Conservation (phyloP, 1,140 invertebrate species). For the Melitaea cinxia region DNA sequence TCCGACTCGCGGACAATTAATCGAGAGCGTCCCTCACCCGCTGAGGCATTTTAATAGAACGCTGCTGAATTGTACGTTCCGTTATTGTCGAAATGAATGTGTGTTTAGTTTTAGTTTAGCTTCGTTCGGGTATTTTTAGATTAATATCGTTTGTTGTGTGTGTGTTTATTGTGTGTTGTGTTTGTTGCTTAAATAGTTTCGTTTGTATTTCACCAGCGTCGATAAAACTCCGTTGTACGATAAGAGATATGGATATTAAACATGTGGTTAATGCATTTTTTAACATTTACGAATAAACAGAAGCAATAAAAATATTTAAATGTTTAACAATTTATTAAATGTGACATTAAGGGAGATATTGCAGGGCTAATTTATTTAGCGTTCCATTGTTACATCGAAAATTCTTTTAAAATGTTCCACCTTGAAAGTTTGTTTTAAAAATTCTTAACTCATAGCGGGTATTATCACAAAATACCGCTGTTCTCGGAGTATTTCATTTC, state of each 20-base stretch:
- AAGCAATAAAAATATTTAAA: no score
- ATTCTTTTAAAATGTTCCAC: neutral
- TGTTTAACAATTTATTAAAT: no score
- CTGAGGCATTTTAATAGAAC: constrained; percentile 5
- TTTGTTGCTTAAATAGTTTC: no score
- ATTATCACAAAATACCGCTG: neutral
- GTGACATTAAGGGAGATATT: no score
- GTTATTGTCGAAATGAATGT: constrained; percentile 4
- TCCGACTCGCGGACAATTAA: constrained; percentile 6
- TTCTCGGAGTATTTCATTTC: constrained; percentile 19
- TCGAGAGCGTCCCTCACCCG: neutral
- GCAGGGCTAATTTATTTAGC: no score
- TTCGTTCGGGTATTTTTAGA: constrained; percentile 2
- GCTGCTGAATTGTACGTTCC: neutral
- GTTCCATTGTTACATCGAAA: no score
- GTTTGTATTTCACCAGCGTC: no score
- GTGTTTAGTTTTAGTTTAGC: neutral
- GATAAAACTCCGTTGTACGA: no score
- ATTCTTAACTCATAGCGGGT: neutral
- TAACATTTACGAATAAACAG: no score
- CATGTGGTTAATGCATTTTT: no score
- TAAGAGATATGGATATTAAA: no score
- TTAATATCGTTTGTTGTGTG: neutral
- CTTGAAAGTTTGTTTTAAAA: neutral
- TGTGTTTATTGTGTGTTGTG: neutral